These are phyloP conservation scores for Otolemur crassicaudatus DNA, from an alignment of 2,797 vertebrate genomes.

Conservation along the genomic window DNA sequence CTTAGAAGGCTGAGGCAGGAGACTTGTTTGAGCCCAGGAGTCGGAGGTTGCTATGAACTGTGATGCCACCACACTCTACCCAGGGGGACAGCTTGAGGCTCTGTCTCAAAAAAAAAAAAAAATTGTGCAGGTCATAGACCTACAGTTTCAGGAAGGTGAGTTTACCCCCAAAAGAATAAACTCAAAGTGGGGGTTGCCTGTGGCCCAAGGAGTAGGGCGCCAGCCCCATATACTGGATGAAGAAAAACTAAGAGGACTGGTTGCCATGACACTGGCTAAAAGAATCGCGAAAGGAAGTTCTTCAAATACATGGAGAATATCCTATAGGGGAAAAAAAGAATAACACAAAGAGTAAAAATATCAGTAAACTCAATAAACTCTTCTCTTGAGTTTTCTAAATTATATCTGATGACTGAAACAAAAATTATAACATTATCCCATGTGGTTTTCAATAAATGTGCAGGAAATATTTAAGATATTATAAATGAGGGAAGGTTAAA, in stretches of 20 bases:
- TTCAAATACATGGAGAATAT: background rate
- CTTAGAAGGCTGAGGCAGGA: no score
- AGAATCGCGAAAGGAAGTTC: background rate
- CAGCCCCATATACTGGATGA: background rate
- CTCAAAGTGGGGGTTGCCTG: background rate
- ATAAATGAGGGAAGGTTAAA: background rate
- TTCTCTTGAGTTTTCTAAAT: background rate
- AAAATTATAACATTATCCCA: background rate
- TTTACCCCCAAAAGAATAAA: background rate
- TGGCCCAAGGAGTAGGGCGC: no score
- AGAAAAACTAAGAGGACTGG: background rate
- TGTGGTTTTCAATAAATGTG: background rate
- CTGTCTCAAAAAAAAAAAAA: no score
- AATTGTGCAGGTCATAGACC: background rate
- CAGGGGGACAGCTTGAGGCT: no score
- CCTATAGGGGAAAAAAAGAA: background rate
- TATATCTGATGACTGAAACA: background rate
- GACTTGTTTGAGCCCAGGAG: no score
- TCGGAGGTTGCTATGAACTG: no score
- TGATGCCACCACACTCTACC: no score
- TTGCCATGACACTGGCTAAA: background rate
- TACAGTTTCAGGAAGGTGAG: background rate
- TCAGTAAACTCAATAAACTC: background rate
- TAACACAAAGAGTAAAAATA: background rate
- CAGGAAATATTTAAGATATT: background rate